phyloP scores from a whole-genome alignment of 2,113 vertebrate genomes.

The Puffinus mauretanicus region DNA sequence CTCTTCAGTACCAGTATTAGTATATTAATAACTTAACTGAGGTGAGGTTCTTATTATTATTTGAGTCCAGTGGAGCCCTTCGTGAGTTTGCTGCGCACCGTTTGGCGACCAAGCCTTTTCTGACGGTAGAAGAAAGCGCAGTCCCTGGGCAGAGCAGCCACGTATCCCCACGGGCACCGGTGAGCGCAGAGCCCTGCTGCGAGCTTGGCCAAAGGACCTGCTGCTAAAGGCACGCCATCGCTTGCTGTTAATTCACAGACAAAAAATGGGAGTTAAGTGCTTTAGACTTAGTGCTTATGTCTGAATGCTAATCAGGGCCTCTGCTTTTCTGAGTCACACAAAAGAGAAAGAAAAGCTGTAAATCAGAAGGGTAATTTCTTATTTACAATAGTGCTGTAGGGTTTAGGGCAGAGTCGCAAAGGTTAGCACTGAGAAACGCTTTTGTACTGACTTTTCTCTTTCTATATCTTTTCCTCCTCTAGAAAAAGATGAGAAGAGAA shows the following conservation, averaged over 20 bases:
- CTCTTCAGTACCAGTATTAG: neutral
- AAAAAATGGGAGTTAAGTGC: neutral
- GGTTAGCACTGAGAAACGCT: neutral
- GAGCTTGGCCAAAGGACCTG: neutral
- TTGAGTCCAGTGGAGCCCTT: neutral
- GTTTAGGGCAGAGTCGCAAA: neutral
- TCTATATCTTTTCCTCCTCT: constrained; percentile 19
- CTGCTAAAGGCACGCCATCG: accelerated
- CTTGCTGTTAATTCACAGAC: neutral
- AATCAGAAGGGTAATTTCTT: neutral
- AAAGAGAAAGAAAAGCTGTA: neutral
- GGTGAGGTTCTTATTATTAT: neutral
- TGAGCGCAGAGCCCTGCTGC: neutral
- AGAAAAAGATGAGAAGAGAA: constrained; percentile 85
- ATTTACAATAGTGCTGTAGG: neutral
- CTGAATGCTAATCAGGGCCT: neutral
- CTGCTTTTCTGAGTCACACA: neutral
- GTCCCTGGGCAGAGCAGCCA: neutral
- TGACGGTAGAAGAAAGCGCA: accelerated
- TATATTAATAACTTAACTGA: neutral
- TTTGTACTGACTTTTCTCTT: constrained; percentile 2
- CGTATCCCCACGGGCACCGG: accelerated
- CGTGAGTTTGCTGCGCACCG: accelerated
- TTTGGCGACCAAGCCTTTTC: neutral
- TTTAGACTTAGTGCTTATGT: neutral